Conservation (phyloP, 2,888 invertebrate species). For the Galeruca laticollis region DNA sequence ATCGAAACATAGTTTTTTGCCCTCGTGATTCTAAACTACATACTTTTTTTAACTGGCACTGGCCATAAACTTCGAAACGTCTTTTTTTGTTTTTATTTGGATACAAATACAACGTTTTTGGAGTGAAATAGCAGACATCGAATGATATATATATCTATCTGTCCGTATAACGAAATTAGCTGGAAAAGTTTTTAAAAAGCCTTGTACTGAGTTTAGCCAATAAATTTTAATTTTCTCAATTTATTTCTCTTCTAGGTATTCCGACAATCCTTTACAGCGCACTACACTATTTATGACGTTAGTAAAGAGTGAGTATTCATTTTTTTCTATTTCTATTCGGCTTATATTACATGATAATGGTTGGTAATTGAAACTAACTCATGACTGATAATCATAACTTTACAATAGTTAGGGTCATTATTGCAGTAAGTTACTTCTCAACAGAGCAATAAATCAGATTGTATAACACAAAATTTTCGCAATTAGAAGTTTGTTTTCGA, state of each 20-base stretch:
- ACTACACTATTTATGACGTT: constrained; percentile 92
- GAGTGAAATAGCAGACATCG: not conserved
- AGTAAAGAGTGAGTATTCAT: constrained; percentile 83
- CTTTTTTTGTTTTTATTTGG: not conserved
- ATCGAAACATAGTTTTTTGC: no score
- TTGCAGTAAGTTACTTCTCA: no score
- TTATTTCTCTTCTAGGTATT: constrained; percentile 76
- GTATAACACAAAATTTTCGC: no score
- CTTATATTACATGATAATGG: not conserved
- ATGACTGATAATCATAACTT: no score
- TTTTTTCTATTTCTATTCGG: not conserved
- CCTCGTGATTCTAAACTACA: no score
- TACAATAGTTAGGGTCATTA: no score
- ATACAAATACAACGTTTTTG: not conserved
- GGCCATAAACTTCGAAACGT: no score
- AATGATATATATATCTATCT: constrained; percentile 6
- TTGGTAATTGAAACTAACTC: no score
- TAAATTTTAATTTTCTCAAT: constrained; percentile 24
- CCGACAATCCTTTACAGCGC: constrained; percentile 87
- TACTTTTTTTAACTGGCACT: no score
- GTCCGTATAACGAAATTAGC: constrained; percentile 4
- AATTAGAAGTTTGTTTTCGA: no score
- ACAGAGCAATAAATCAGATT: no score
- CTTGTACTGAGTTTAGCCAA: constrained; percentile 7
- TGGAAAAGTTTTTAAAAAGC: constrained; percentile 13